These are phyloP conservation scores for Hyphantria cunea DNA, from an alignment of 1,140 invertebrate genomes.

Conservation along the genomic window DNA sequence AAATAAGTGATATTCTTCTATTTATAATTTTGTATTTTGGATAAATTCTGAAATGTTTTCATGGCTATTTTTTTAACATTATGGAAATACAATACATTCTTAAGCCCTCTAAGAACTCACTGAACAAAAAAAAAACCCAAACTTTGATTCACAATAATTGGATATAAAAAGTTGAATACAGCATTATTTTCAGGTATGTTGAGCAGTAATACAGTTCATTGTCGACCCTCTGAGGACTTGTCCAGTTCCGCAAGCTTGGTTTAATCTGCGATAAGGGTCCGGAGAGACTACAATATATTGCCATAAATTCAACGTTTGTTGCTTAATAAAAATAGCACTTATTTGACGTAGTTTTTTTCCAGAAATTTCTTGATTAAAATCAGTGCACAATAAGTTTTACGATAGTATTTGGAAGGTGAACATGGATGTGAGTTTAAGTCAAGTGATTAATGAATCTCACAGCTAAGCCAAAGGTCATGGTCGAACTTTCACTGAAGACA, in stretches of 20 bases:
- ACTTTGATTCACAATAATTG: constrained; percentile 6
- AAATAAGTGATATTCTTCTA: too few relatives aligned
- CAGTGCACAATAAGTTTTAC: too few relatives aligned
- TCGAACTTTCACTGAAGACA: too few relatives aligned
- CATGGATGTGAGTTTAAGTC: too few relatives aligned
- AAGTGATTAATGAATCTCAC: too few relatives aligned
- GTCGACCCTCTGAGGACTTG: neutral
- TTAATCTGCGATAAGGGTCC: constrained; percentile 13
- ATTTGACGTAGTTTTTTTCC: too few relatives aligned
- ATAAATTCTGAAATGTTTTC: too few relatives aligned
- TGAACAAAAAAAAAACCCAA: constrained; percentile 9
- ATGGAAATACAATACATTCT: neutral
- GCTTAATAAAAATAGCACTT: neutral
- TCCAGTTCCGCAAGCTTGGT: constrained; percentile 5
- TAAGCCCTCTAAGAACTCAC: constrained; percentile 1
- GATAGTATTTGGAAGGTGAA: too few relatives aligned
- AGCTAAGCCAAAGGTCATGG: too few relatives aligned
- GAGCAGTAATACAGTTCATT: constrained; percentile 7
- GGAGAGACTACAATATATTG: constrained; percentile 18
- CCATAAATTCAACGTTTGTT: neutral
- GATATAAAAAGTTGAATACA: neutral
- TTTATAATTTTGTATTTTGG: too few relatives aligned
- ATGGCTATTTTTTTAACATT: too few relatives aligned
- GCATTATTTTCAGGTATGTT: neutral
- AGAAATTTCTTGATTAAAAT: too few relatives aligned